Evolutionary conservation across 2,797 vertebrate genomes (phyloP).

Genomic region (Muscicapa striata): DNA sequence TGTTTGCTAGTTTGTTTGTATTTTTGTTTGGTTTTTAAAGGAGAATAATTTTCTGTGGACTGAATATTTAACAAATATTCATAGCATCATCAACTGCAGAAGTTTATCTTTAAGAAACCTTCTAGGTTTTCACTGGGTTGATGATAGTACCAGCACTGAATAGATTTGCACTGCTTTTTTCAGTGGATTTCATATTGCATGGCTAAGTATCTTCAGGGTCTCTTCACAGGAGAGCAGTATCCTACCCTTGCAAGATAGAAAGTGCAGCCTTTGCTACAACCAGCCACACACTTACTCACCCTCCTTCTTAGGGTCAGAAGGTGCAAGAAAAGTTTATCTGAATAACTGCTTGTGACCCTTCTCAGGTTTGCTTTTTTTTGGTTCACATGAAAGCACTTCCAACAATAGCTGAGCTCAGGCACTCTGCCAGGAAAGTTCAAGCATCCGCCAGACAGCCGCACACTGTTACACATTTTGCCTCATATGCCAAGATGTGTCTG

Average conservation of each 20-base stretch:
- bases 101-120: not conserved
- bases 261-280: not conserved
- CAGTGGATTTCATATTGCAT: not conserved
- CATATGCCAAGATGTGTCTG: not conserved
- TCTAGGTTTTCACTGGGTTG: not conserved
- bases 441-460: fast-evolving
- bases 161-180: not conserved
- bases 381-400: not conserved
- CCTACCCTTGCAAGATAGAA: not conserved
- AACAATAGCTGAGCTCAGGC: not conserved
- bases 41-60: not conserved
- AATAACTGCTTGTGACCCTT: not conserved
- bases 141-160: not conserved
- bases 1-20: fast-evolving
- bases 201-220: not conserved
- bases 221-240: not conserved
- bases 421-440: not conserved
- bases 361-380: not conserved
- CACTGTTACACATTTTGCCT: not conserved
- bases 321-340: not conserved
- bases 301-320: not conserved
- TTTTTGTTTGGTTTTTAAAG: not conserved
- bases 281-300: not conserved
- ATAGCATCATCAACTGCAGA: not conserved
- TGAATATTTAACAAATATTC: not conserved